phyloP scores from a whole-genome alignment of 23 tunicate species.

The Oikopleura albicans region DNA sequence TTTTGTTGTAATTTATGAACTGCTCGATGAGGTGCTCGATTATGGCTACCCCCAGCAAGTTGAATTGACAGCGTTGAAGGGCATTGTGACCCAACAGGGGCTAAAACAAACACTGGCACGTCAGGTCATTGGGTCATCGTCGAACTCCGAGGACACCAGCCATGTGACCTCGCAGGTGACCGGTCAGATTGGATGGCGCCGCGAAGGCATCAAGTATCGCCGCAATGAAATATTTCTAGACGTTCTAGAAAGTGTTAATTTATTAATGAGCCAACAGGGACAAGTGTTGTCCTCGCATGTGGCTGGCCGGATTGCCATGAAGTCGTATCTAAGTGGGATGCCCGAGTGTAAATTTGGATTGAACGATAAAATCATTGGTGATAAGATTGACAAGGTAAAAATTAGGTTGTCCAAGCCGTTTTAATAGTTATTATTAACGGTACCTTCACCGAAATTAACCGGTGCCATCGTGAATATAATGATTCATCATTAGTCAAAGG shows the following conservation, averaged over 20 bases:
- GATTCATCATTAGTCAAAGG: too few species aligned
- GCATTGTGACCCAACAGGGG: constrained; percentile 92
- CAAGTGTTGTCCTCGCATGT: constrained; percentile 90
- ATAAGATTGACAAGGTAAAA: constrained; percentile 29
- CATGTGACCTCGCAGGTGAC: constrained; percentile 97
- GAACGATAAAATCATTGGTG: constrained; percentile 84
- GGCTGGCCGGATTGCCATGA: constrained; percentile 93
- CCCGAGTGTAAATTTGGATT: constrained; percentile 98
- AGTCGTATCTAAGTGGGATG: constrained; percentile 85
- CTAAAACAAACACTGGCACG: neutral
- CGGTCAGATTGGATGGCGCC: constrained; percentile 92
- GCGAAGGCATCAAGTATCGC: constrained; percentile 93
- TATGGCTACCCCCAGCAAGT: constrained; percentile 16
- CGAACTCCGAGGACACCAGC: constrained; percentile 78
- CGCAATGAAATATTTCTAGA: constrained; percentile 90
- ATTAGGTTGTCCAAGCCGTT: constrained; percentile 25
- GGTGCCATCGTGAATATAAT: too few species aligned
- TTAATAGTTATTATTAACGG: too few species aligned
- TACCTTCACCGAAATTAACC: too few species aligned
- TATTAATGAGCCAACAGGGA: constrained; percentile 22
- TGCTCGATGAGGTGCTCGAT: constrained; percentile 31
- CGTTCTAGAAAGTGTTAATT: neutral
- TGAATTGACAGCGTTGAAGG: constrained; percentile 28
- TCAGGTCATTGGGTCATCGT: neutral
- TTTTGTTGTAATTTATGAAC: constrained; percentile 83